Evolutionary conservation across 2,888 invertebrate species (phyloP).

Genomic region (Magallana nippona): DNA sequence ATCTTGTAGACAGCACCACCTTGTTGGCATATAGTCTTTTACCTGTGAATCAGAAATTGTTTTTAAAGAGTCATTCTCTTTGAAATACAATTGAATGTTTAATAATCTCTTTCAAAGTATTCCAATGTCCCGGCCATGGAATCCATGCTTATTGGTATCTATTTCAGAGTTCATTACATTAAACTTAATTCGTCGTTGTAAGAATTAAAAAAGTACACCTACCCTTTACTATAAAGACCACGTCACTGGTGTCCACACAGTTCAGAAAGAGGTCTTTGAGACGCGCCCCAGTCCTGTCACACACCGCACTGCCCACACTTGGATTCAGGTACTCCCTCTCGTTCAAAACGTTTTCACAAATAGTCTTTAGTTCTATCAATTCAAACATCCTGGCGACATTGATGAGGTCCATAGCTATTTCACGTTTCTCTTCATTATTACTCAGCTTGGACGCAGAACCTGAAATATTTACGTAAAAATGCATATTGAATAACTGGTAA

Average conservation of each 20-base stretch:
- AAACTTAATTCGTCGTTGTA: too few species aligned
- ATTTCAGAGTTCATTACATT: too few species aligned
- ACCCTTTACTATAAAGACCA: constrained; percentile 73
- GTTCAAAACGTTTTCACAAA: constrained; percentile 70
- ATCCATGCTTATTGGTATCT: too few species aligned
- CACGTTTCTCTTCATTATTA: constrained; percentile 54
- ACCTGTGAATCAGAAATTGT: constrained; percentile 59
- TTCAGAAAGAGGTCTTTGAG: constrained; percentile 73
- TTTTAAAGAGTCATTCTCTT: constrained; percentile 41
- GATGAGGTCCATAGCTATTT: constrained; percentile 65
- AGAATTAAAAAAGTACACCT: background rate
- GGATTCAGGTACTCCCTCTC: constrained; percentile 76
- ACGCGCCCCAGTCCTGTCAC: constrained; percentile 68
- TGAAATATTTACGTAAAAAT: background rate
- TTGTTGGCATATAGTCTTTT: constrained; percentile 69
- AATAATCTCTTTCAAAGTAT: too few species aligned
- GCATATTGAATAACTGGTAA: too few species aligned
- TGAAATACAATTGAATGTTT: too few species aligned
- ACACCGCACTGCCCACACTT: constrained; percentile 74
- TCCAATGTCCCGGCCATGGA: too few species aligned
- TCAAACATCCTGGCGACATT: constrained; percentile 67
- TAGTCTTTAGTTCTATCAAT: constrained; percentile 68
- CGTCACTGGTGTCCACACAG: constrained; percentile 65
- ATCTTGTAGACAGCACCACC: constrained; percentile 67
- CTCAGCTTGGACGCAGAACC: constrained; percentile 10